Evolutionary conservation across 2,797 vertebrate species (phyloP), one percentile per base, ranked within the genome.

Genomic region (Sebastolobus altivelis): DNA sequence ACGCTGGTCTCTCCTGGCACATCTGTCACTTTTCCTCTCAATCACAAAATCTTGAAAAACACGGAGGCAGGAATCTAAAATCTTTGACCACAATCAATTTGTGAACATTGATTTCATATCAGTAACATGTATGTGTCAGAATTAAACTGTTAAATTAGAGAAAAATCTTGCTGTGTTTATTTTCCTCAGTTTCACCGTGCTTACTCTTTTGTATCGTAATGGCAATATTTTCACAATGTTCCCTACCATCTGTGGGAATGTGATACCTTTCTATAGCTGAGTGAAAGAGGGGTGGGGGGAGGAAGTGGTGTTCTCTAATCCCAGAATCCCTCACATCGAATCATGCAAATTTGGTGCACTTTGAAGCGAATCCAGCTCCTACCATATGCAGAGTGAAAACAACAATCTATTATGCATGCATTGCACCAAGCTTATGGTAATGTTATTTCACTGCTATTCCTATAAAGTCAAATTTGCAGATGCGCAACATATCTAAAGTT

Each of bases 361-460:
- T 96, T 96, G 94, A 96, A 96, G 95, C 94, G 93, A 95, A 96
- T 95, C 95, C 95, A 94, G 95, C 95, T 96, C 94, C 95, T 93
- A 95, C 94, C 94, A 95, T 95, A 96, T 95, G 96, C 95, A 94
- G 92, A 95, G 93, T 94, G 94, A 95, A 96, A 95, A 96, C 95
- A 96, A 96, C 96, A 96, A 95, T 96, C 94, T 96, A 96, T 96
- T 96, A 96, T 96, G 96, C 95, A 96, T 96, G 96, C 95, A 94
- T 95, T 95, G 95, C 95, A 95, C 95, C 95, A 94, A 94, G 95
- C 95, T 96, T 96, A 96, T 96, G 96, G 94, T 96, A 96, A 96
- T 96, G 95, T 94, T 95, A 95, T 96, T 96, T 94, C 88, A 87
- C 90, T 93, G 91, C 94, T 87, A 84, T 91, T 93, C 91, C 93